phyloP scores from a whole-genome alignment of 2,888 invertebrate genomes.

The Iselma pallidipennis region DNA sequence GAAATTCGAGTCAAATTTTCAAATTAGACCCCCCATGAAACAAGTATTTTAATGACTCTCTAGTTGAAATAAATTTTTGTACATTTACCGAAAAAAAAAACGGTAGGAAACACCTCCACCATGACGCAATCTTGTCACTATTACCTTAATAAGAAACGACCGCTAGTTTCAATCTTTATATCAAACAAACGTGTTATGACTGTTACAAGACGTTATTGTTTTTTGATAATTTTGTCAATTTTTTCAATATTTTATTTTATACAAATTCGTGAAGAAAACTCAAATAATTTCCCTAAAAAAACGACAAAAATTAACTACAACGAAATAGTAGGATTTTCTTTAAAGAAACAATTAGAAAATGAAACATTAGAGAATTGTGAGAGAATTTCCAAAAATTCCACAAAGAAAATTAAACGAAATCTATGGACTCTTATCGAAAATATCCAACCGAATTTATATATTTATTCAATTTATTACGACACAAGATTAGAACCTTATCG shows the following conservation, averaged over 20 bases:
- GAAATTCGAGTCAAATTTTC: no score
- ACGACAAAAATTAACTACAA: slow-evolving; percentile 38
- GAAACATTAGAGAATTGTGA: slow-evolving; percentile 26
- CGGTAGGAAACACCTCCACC: slow-evolving; percentile 18
- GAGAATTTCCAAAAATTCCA: slow-evolving; percentile 2
- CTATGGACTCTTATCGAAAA: slow-evolving; percentile 28
- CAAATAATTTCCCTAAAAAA: not conserved
- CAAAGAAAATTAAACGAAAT: not conserved
- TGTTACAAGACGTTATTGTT: slow-evolving; percentile 6
- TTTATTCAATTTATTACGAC: slow-evolving; percentile 23
- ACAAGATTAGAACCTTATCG: slow-evolving; percentile 31
- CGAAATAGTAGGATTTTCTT: slow-evolving; percentile 35
- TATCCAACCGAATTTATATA: slow-evolving; percentile 16
- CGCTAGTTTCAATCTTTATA: slow-evolving; percentile 9
- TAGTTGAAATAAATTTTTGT: no score
- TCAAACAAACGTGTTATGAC: slow-evolving; percentile 13
- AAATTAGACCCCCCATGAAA: no score
- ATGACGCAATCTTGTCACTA: slow-evolving; percentile 25
- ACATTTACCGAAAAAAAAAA: no score
- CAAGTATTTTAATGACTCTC: no score
- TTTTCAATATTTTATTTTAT: slow-evolving; percentile 4
- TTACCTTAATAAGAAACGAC: slow-evolving; percentile 6
- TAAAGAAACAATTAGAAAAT: slow-evolving; percentile 35
- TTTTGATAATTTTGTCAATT: not conserved
- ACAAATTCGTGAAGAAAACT: not conserved